A percentile compares a stretch with the other conserved stretches of the same genome.
Conservation (phyloP, 2,113 vertebrate genomes). For the Dryoscopus gambensis region DNA sequence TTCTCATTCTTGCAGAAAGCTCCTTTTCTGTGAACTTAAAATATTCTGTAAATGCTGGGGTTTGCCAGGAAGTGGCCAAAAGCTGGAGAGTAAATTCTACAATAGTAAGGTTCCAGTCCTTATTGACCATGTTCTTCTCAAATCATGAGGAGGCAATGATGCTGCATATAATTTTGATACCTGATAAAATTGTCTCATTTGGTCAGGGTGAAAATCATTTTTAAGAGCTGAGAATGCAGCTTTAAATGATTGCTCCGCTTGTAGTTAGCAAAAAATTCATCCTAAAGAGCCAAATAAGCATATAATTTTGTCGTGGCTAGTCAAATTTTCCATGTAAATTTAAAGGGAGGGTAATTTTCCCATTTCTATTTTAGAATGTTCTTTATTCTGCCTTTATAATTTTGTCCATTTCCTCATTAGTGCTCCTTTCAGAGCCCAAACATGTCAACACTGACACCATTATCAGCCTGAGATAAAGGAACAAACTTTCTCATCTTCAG, state of each 20-base stretch:
- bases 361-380: constrained; percentile 37
- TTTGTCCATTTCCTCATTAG: constrained; percentile 39
- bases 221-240: not conserved
- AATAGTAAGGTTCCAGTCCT: not conserved
- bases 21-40: not conserved
- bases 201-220: not conserved
- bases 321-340: constrained; percentile 29
- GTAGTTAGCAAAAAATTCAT: constrained; percentile 13
- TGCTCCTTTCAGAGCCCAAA: constrained; percentile 42
- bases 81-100: not conserved
- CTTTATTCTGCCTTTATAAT: not conserved
- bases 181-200: not conserved
- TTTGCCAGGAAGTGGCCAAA: not conserved
- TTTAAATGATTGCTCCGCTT: constrained; percentile 47
- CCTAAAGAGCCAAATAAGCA: constrained; percentile 28
- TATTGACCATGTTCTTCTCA: not conserved
- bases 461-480: constrained; percentile 27
- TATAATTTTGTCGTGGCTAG: constrained; percentile 26
- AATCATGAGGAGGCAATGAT: not conserved
- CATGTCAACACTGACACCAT: constrained; percentile 26
- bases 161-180: not conserved
- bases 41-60: not conserved
- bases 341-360: not conserved
- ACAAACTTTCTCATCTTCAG: not conserved
- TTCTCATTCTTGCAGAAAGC: not conserved